Percentiles rank a stretch among this genome's conserved stretches.
phyloP scores from a whole-genome alignment of 2,888 invertebrate genomes.

The Mythimna pallens region DNA sequence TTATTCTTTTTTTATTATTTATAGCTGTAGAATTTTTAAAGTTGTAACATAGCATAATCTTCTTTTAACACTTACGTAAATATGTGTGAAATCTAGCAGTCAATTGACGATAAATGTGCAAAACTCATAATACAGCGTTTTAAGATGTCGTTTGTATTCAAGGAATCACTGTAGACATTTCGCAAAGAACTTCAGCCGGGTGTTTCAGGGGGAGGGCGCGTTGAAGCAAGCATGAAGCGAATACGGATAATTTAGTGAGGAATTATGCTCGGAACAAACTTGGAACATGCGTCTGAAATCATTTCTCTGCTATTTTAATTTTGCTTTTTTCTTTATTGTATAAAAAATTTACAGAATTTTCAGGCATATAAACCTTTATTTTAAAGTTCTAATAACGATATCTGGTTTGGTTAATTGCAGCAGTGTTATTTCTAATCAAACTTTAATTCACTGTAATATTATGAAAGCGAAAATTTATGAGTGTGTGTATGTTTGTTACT shows the following conservation, averaged over 20 bases:
- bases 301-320: conserved; percentile 50
- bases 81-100: conserved; percentile 74
- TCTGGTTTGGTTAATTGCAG: no score
- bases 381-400: no score
- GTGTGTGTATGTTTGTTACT: no score
- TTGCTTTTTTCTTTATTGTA: conserved; percentile 4
- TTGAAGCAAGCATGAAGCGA: conserved; percentile 84
- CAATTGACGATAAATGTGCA: conserved; percentile 84
- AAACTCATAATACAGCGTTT: conserved; percentile 86
- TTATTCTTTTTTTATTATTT: no score
- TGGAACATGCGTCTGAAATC: conserved; percentile 71
- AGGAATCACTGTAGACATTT: conserved; percentile 91
- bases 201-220: conserved; percentile 73
- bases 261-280: conserved; percentile 82
- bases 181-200: conserved; percentile 84
- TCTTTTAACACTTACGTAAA: conserved; percentile 56
- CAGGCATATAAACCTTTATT: not conserved
- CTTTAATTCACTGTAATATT: not conserved
- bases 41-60: conserved; percentile 25
- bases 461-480: no score
- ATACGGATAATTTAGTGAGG: conserved; percentile 86
- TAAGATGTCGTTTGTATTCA: conserved; percentile 90
- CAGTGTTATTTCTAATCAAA: not conserved
- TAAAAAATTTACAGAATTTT: not conserved
- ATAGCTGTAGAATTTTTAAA: no score